phyloP scores from a whole-genome alignment of 2,797 vertebrate genomes.

The Sarcophilus harrisii region DNA sequence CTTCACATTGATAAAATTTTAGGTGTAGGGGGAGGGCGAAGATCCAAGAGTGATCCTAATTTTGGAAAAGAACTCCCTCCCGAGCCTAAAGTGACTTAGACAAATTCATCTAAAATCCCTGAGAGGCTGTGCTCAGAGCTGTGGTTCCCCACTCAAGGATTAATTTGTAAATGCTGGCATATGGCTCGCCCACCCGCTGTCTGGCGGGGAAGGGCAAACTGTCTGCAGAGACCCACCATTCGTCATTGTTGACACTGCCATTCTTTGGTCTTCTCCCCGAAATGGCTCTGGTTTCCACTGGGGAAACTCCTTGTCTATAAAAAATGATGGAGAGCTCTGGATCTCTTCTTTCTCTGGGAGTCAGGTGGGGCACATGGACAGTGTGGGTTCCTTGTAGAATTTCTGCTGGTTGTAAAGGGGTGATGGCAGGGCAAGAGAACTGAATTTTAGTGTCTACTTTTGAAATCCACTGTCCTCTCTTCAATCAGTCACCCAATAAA shows the following conservation, averaged over 20 bases:
- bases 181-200: slow-evolving; percentile 57
- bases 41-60: slow-evolving; percentile 53
- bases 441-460: background rate
- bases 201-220: slow-evolving; percentile 65
- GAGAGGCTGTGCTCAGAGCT: slow-evolving; percentile 44
- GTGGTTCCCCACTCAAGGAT: slow-evolving; percentile 64
- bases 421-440: background rate
- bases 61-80: slow-evolving; percentile 56
- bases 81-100: slow-evolving; percentile 75
- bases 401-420: background rate
- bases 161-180: slow-evolving; percentile 79
- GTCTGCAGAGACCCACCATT: slow-evolving; percentile 71
- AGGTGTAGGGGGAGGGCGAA: background rate
- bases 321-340: background rate
- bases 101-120: background rate
- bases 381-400: background rate
- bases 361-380: background rate
- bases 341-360: background rate
- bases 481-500: slow-evolving; percentile 24
- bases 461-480: background rate
- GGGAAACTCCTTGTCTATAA: slow-evolving; percentile 60
- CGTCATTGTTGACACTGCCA: slow-evolving; percentile 74
- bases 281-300: slow-evolving; percentile 69
- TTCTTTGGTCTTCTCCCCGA: slow-evolving; percentile 68
- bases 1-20: background rate